Base-by-base conservation (phyloP, 64 coral and sea anemone genomes). In the Stylophora pistillata region DNA sequence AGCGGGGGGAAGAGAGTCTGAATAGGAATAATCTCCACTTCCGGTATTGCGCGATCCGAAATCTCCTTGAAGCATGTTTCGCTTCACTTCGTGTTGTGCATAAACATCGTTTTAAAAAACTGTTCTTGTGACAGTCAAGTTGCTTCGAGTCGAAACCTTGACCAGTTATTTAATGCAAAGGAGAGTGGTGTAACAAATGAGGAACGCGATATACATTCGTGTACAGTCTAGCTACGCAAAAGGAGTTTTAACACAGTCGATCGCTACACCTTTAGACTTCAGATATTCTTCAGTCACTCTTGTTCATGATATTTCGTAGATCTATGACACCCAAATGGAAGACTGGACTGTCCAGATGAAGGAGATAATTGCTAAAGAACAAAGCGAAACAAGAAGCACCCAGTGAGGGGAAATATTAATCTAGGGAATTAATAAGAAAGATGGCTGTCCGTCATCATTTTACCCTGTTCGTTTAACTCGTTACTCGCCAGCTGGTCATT, bases 341-440 rank as follows among this genome's bases (percentile, higher is more conserved):
- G 87, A 81, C 17, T 96, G 94, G 94, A 86, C 91, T 16, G 14
- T 91, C 18, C 94, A 96, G 65, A 90, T 96, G 88, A 93, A 61
- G 61, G 94, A 96, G 54, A 89, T 93, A 76, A 31, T 74, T 21
- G 72, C 78, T 53, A 91, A 96, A 29, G 91, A 96, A 72, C 28
- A 90, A 47, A 23, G 62, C 27, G 53, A 28, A 5, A 58, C 59
- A 10, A 74, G 74, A 57, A 71, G 58, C 14, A 56, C 58, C 17
- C 79, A 85, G 62, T 84, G 9, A 70, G 27, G 53, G 1, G 26
- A 25, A 5, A 7, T 47, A 4, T 3, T 47, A 47, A 47, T 47
- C 37, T 47, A 21, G 23, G 20, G 1, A 25, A 26, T 9, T 21
- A 68, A 10, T 11, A 21, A n/a, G 12, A 25, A 26, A 68, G 20